These are phyloP conservation scores for Orchesella flavescens DNA, from an alignment of 2,888 invertebrate genomes.

Conservation along the genomic window DNA sequence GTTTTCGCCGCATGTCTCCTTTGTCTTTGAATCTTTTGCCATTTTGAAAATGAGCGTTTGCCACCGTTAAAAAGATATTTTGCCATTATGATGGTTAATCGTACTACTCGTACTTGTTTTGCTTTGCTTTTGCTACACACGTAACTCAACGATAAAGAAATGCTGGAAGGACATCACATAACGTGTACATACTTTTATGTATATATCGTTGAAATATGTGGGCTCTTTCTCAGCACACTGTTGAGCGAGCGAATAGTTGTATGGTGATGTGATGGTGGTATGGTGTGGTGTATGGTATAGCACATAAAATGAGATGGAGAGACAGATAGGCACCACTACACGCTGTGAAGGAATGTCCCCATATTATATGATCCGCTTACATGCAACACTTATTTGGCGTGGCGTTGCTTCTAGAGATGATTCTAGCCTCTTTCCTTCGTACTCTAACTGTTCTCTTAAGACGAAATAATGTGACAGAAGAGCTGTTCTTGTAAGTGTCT, in stretches of 20 bases:
- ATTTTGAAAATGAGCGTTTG: too few relatives aligned
- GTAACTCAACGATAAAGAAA: too few relatives aligned
- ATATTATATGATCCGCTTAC: conserved; percentile 5
- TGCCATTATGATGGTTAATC: too few relatives aligned
- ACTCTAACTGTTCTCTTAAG: conserved; percentile 27
- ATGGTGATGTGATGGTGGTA: too few relatives aligned
- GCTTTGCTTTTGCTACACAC: too few relatives aligned
- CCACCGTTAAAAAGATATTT: too few relatives aligned
- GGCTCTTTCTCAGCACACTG: background rate
- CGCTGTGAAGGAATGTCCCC: conserved; percentile 23
- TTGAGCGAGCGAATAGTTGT: background rate
- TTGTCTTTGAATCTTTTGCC: too few relatives aligned
- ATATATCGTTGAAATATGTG: background rate
- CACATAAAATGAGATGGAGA: conserved; percentile 34
- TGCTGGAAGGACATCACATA: background rate
- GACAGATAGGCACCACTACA: conserved; percentile 34
- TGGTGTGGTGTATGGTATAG: background rate
- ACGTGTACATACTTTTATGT: background rate
- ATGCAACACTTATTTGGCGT: conserved; percentile 1
- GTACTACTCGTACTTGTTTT: too few relatives aligned
- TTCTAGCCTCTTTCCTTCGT: conserved; percentile 3
- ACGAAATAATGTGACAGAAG: conserved; percentile 32
- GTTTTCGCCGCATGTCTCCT: too few relatives aligned
- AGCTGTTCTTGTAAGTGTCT: conserved; percentile 7
- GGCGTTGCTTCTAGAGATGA: too few relatives aligned